Percentiles rank a stretch among this genome's conserved stretches.
phyloP scores from a whole-genome alignment of 1,140 invertebrate species.

The Rhopalosiphum padi region DNA sequence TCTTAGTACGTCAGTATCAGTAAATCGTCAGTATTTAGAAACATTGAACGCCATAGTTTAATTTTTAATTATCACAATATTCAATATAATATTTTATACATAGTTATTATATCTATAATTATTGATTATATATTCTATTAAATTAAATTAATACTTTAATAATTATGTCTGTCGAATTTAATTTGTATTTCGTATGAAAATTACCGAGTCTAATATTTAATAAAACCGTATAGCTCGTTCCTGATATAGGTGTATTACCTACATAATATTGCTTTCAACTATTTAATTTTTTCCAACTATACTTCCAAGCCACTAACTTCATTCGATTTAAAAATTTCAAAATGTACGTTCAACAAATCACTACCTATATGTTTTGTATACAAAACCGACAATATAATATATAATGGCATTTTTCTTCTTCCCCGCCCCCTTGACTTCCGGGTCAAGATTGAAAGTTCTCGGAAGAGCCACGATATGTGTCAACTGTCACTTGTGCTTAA shows the following conservation, averaged over 20 bases:
- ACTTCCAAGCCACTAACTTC: not conserved
- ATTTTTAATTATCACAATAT: not conserved
- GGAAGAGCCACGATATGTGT: not conserved
- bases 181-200: not conserved
- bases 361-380: not conserved
- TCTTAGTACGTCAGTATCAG: not conserved
- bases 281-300: not conserved
- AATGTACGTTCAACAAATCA: not conserved
- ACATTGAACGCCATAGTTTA: not conserved
- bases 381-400: not conserved
- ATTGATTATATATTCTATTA: not conserved
- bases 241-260: not conserved
- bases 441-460: conserved; percentile 11
- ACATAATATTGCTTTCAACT: not conserved
- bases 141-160: not conserved
- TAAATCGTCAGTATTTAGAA: not conserved
- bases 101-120: not conserved
- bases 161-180: not conserved
- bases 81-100: too few relatives aligned
- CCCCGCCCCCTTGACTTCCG: not conserved
- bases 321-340: not conserved
- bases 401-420: not conserved
- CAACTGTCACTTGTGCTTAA: conserved; percentile 18
- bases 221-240: not conserved
- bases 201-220: not conserved